Percentiles rank a stretch among this genome's conserved stretches.
Evolutionary conservation across 2,113 vertebrate species (phyloP).

Genomic region (Turnix velox): DNA sequence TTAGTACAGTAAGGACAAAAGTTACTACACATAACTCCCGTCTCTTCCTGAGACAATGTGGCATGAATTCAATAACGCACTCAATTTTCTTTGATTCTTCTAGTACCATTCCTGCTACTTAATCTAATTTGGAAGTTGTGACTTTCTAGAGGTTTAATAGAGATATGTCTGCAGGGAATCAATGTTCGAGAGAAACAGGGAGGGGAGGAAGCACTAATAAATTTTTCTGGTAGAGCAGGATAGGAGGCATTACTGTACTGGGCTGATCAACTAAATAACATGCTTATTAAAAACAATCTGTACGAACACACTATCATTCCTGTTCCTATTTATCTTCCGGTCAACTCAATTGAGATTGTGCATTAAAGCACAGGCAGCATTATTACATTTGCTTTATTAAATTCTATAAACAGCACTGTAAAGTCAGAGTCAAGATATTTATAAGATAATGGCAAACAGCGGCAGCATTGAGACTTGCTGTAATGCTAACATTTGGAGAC

Average conservation of each 20-base stretch:
- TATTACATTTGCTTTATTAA: slow-evolving; percentile 72
- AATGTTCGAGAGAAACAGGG: slow-evolving; percentile 53
- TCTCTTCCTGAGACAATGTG: slow-evolving; percentile 69
- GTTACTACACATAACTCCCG: slow-evolving; percentile 52
- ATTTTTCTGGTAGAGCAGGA: slow-evolving; percentile 66
- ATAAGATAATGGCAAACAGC: slow-evolving; percentile 51
- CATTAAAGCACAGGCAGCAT: slow-evolving; percentile 65
- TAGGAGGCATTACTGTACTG: slow-evolving; percentile 54
- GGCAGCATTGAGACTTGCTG: slow-evolving; percentile 27
- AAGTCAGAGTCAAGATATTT: slow-evolving; percentile 68
- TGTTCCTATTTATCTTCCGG: slow-evolving; percentile 73
- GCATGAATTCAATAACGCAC: slow-evolving; percentile 71
- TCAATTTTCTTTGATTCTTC: slow-evolving; percentile 74
- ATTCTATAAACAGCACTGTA: slow-evolving; percentile 68
- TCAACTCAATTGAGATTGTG: slow-evolving; percentile 66
- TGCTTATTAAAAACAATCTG: slow-evolving; percentile 75
- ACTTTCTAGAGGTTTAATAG: slow-evolving; percentile 73
- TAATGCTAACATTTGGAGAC: background rate
- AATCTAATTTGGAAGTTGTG: slow-evolving; percentile 75
- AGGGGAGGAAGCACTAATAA: slow-evolving; percentile 59
- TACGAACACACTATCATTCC: slow-evolving; percentile 62
- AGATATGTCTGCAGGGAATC: slow-evolving; percentile 73
- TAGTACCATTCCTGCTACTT: slow-evolving; percentile 67
- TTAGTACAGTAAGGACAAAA: slow-evolving; percentile 65
- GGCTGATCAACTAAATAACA: slow-evolving; percentile 72